phyloP scores from a whole-genome alignment of 2,113 vertebrate species.

The Tursiops truncatus region DNA sequence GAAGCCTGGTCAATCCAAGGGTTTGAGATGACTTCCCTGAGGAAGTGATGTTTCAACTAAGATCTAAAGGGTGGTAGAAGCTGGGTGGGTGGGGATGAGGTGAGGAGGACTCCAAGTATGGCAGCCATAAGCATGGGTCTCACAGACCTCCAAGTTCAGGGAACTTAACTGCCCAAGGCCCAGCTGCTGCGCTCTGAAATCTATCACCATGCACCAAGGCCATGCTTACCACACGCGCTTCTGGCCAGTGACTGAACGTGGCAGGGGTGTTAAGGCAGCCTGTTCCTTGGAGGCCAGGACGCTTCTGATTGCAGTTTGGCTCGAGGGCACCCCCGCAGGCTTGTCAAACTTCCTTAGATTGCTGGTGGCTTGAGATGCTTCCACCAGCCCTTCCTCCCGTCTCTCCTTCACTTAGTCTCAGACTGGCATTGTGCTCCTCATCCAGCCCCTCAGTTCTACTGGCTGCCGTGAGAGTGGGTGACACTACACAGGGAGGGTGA shows the following conservation, averaged over 20 bases:
- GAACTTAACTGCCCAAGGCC: not conserved
- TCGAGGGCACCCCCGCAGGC: not conserved
- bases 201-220: not conserved
- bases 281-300: not conserved
- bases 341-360: not conserved
- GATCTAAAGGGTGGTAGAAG: not conserved
- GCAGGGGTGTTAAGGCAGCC: not conserved
- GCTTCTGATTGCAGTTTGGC: not conserved
- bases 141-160: not conserved
- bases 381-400: not conserved
- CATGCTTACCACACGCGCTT: not conserved
- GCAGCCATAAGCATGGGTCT: not conserved
- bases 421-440: not conserved
- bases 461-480: not conserved
- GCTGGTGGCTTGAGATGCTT: not conserved
- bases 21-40: not conserved
- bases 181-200: not conserved
- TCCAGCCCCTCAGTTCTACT: not conserved
- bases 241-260: not conserved
- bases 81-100: not conserved
- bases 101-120: not conserved
- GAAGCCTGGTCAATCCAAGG: no score
- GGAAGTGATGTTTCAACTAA: not conserved
- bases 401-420: not conserved
- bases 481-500: not conserved